A percentile compares a stretch with the other conserved stretches of the same genome.
Evolutionary conservation across 2,797 vertebrate genomes (phyloP).

Genomic region (Heterohyrax brucei): DNA sequence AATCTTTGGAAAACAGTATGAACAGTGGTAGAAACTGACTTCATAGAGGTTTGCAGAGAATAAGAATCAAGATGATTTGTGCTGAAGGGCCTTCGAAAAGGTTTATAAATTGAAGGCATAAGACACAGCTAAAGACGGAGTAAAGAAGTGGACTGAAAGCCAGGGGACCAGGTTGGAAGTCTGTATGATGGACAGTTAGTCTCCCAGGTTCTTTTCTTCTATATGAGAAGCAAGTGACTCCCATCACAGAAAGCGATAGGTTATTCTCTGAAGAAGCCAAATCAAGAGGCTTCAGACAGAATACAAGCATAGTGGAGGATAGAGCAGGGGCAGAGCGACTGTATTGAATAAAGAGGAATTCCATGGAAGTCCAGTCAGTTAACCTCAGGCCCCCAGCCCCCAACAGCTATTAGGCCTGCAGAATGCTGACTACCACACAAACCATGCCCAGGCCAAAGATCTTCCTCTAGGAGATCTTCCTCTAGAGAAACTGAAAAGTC

Average conservation of each 20-base stretch:
- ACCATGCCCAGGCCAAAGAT: not conserved
- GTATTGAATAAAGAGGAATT: not conserved
- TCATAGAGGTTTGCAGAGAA: not conserved
- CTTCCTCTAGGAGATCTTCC: not conserved
- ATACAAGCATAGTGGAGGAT: not conserved
- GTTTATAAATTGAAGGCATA: not conserved
- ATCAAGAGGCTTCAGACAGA: not conserved
- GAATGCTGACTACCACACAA: not conserved
- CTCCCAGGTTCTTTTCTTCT: not conserved
- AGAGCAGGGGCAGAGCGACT: not conserved
- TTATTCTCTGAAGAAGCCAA: not conserved
- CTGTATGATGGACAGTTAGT: not conserved
- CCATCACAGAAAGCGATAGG: not conserved
- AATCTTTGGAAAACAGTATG: not conserved
- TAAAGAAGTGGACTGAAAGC: not conserved
- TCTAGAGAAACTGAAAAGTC: not conserved
- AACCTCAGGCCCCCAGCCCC: not conserved
- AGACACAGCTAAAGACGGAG: not conserved
- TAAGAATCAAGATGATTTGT: not conserved
- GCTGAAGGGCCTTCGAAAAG: not conserved
- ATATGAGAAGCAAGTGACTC: not conserved
- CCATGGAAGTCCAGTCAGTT: not conserved
- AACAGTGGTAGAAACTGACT: not conserved
- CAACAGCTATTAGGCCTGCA: not conserved
- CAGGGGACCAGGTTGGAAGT: not conserved